Evolutionary conservation across 2,888 invertebrate genomes (phyloP), one percentile per base, ranked within the genome.

Genomic region (Diarsia dahlii): DNA sequence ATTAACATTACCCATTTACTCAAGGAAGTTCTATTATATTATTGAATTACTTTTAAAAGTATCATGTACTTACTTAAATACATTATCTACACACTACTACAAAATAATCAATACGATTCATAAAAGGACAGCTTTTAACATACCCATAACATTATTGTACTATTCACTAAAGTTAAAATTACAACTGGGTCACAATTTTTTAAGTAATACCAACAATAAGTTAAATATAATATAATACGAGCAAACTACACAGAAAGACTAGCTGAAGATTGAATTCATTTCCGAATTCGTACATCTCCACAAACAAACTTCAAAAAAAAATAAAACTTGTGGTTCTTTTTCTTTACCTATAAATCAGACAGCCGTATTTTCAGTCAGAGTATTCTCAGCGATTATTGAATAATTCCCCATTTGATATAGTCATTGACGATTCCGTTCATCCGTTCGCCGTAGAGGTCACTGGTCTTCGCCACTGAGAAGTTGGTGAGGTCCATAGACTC

Each of bases 381-480:
- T 20, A 54, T 8, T 23, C n/a, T 12, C 23, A 13, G 15, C 15
- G 10, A 12, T 69, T 69, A 65, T 56, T 50, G 71, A 5, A 80
- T 64, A 13, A 81, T 69, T 3, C 92, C 93, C 92, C 92, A 93
- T 39, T 87, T 88, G 5, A 92, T 83, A 60, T 84, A 93, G 56
- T 94, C 93, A 18, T 92, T 91, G 52, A 95, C 84, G n/a, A 94
- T 79, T 0, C 91, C 94, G 67, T 93, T 93, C 34, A 95, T 76
- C 18, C 94, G 80, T 48, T 91, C 90, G 0, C 79, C 71, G 81
- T 89, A 94, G 3, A 92, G 79, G 10, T 72, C 78, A 78, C 86
- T 92, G 28, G 92, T 90, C 18, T 86, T 89, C 68, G 89, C 75
- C 4, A 90, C 74, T 6, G 82, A 76, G 74, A 92, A 91, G 62